Evolutionary conservation across 2,797 vertebrate species (phyloP).

Genomic region (Nannoperca australis): DNA sequence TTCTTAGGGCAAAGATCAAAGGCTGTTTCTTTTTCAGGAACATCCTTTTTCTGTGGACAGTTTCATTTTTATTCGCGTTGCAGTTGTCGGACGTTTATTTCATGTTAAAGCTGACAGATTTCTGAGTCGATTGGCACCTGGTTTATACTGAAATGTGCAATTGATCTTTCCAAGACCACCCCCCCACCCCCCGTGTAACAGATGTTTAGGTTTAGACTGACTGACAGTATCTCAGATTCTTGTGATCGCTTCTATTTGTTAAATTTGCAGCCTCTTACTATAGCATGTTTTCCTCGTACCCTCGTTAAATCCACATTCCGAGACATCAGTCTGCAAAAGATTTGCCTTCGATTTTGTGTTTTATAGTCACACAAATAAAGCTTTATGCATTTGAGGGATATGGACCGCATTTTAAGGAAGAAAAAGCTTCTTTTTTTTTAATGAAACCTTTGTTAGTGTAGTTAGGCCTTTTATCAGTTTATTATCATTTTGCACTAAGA

Average conservation of each 20-base stretch:
- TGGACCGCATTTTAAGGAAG: conserved; percentile 43
- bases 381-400: conserved; percentile 72
- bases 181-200: conserved; percentile 19
- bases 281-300: conserved; percentile 26
- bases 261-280: conserved; percentile 12
- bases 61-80: conserved; percentile 45
- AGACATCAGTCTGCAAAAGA: conserved; percentile 64
- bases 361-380: conserved; percentile 60
- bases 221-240: conserved; percentile 32
- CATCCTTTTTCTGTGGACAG: conserved; percentile 53
- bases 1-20: conserved; percentile 85
- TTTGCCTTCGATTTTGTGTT: conserved; percentile 49
- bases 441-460: conserved; percentile 48
- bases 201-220: conserved; percentile 20
- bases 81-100: conserved; percentile 40
- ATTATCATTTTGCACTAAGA: conserved; percentile 86
- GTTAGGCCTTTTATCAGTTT: conserved; percentile 68
- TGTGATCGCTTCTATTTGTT: conserved; percentile 9
- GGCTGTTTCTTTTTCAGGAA: conserved; percentile 72
- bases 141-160: conserved; percentile 59
- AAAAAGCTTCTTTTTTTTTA: conserved; percentile 35
- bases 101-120: conserved; percentile 45
- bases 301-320: conserved; percentile 77
- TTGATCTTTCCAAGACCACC: conserved; percentile 48
- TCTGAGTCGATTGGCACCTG: conserved; percentile 47